Conservation (phyloP, 2,888 invertebrate genomes). For the Syrista parreyssii region DNA sequence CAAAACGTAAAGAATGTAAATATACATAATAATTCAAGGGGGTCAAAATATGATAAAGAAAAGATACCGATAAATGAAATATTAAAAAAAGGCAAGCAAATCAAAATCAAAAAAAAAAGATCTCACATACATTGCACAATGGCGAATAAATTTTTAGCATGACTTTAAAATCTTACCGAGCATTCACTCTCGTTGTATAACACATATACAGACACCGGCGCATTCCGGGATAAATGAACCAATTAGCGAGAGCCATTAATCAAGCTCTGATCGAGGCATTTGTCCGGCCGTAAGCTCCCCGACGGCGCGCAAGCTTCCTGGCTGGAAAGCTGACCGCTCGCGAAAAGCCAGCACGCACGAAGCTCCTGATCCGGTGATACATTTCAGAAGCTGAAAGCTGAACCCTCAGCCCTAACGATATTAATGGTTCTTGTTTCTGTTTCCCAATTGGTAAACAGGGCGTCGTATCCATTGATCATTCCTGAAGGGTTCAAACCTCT, state of each 20-base stretch:
- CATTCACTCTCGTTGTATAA: background rate
- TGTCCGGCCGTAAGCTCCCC: slow-evolving; percentile 9
- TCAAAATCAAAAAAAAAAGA: background rate
- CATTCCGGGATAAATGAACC: slow-evolving; percentile 32
- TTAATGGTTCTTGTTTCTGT: slow-evolving; percentile 6
- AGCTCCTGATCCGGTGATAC: slow-evolving; percentile 4
- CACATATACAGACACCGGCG: background rate
- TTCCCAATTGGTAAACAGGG: background rate
- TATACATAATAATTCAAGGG: background rate
- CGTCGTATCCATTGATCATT: background rate
- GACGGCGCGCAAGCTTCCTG: background rate
- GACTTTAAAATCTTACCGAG: background rate
- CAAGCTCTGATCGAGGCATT: slow-evolving; percentile 27
- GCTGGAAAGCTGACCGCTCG: background rate
- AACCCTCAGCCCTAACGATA: background rate
- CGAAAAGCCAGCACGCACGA: background rate
- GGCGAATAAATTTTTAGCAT: too few species aligned
- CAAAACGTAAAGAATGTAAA: background rate
- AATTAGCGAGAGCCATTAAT: slow-evolving; percentile 35
- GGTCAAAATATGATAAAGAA: background rate
- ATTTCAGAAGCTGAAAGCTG: slow-evolving; percentile 3
- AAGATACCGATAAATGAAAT: background rate
- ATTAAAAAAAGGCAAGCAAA: background rate
- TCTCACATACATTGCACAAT: background rate
- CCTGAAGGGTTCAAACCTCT: background rate